Conservation (phyloP, 2,113 vertebrate species). For the Haliaeetus leucogaster region DNA sequence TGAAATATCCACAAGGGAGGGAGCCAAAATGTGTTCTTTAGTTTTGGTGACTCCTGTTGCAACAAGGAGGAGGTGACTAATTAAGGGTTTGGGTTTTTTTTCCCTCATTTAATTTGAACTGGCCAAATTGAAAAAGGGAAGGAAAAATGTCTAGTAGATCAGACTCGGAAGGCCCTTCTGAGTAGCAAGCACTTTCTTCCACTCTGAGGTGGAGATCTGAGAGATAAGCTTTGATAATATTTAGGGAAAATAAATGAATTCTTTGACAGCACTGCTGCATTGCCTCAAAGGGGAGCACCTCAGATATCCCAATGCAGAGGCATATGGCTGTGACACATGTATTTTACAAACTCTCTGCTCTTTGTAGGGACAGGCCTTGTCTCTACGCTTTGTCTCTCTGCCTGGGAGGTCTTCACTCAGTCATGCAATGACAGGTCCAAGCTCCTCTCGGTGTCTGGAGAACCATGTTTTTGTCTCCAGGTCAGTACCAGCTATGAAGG, state of each 20-base stretch:
- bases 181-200: not conserved
- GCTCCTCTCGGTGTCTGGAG: not conserved
- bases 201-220: not conserved
- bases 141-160: not conserved
- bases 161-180: not conserved
- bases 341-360: not conserved
- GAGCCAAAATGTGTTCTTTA: not conserved
- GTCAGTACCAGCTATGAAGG: not conserved
- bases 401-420: not conserved
- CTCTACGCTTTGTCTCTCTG: not conserved
- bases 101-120: not conserved
- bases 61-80: not conserved
- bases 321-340: rapidly evolving
- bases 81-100: rapidly evolving
- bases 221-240: not conserved
- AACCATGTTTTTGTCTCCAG: not conserved
- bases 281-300: not conserved
- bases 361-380: not conserved
- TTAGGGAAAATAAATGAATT: not conserved
- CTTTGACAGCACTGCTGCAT: not conserved
- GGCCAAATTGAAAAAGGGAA: not conserved
- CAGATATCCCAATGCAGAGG: rapidly evolving
- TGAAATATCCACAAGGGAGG: not conserved
- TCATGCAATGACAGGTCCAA: not conserved
- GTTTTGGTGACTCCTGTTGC: not conserved